A percentile compares a stretch with the other conserved stretches of the same genome.
Conservation (phyloP, 1,140 invertebrate species). For the Tetramorium alpestre region DNA sequence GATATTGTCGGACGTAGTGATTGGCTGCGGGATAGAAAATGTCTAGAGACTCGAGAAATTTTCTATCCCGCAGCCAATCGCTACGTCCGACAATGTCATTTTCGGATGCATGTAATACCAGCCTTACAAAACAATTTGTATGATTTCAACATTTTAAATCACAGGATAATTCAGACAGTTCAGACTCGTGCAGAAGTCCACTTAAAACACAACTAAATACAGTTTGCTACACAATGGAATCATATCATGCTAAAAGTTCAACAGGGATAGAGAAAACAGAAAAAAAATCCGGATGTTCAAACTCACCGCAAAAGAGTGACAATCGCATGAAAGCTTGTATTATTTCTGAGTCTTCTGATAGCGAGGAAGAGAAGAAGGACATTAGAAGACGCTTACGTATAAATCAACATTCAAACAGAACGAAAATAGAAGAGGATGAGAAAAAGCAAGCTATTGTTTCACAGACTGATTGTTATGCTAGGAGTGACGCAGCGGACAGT, state of each 20-base stretch:
- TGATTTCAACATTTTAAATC: conserved; percentile 14
- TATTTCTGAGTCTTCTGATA: conserved; percentile 58
- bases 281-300: not conserved
- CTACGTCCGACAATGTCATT: too few relatives aligned
- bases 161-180: conserved; percentile 65
- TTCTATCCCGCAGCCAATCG: too few relatives aligned
- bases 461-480: not conserved
- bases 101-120: too few relatives aligned
- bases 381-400: conserved; percentile 32
- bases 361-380: conserved; percentile 49
- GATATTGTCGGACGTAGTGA: too few relatives aligned
- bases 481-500: not conserved
- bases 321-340: not conserved
- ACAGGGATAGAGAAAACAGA: not conserved
- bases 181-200: not conserved
- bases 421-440: not conserved
- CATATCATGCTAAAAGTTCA: conserved; percentile 28
- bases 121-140: not conserved
- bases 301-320: not conserved
- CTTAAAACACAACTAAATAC: not conserved
- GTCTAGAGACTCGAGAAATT: too few relatives aligned
- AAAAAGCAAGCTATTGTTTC: not conserved
- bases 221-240: not conserved
- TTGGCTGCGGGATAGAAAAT: too few relatives aligned
- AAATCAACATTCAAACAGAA: conserved; percentile 13